Conservation (phyloP, 2,888 invertebrate species). For the Hololepta plana region DNA sequence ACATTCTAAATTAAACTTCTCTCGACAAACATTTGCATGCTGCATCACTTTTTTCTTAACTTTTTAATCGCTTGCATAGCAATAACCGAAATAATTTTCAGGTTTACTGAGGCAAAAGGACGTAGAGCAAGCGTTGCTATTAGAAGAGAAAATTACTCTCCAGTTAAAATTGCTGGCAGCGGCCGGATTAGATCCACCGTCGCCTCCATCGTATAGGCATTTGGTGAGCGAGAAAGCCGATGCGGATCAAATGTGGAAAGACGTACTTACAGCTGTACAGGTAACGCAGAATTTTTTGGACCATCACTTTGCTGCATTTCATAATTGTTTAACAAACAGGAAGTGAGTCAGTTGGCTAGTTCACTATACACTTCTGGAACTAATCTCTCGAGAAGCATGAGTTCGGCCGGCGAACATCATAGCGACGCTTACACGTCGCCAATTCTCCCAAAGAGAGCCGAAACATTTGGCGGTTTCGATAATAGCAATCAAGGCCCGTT, state of each 20-base stretch:
- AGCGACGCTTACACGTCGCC: slow-evolving; percentile 73
- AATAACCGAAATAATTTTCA: slow-evolving; percentile 21
- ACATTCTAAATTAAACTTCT: too few relatives aligned
- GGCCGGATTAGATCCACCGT: slow-evolving; percentile 41
- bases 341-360: slow-evolving; percentile 58
- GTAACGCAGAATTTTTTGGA: too few relatives aligned
- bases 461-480: slow-evolving; percentile 94
- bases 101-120: slow-evolving; percentile 77
- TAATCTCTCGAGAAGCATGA: slow-evolving; percentile 74
- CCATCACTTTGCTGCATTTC: background rate
- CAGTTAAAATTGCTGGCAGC: slow-evolving; percentile 60
- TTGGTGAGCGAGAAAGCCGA: slow-evolving; percentile 61
- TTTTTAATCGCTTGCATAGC: slow-evolving; percentile 5
- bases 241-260: slow-evolving; percentile 63
- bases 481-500: slow-evolving; percentile 25
- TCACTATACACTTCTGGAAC: slow-evolving; percentile 55
- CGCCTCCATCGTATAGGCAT: slow-evolving; percentile 55
- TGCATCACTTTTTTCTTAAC: background rate
- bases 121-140: slow-evolving; percentile 62
- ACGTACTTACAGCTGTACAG: slow-evolving; percentile 58
- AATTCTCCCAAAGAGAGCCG: slow-evolving; percentile 77
- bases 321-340: slow-evolving; percentile 27
- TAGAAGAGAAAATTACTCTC: slow-evolving; percentile 78
- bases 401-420: slow-evolving; percentile 85
- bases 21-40: too few relatives aligned